Evolutionary conservation across 2,113 vertebrate genomes (phyloP).

Genomic region (Serranochromis macrocephalus): DNA sequence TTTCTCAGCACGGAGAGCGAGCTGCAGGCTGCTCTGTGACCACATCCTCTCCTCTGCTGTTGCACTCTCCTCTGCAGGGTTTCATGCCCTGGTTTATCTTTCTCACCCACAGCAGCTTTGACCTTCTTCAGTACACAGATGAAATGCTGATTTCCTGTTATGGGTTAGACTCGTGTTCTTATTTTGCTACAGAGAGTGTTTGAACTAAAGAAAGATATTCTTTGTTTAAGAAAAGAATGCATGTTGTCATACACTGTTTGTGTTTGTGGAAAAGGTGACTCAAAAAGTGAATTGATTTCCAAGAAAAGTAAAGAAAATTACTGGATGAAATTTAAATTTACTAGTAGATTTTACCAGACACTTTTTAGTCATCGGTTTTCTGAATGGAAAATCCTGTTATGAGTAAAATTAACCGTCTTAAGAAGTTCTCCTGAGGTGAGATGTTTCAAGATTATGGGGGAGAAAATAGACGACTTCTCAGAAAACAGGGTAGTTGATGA

Average conservation of each 20-base stretch:
- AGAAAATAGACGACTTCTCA: neutral
- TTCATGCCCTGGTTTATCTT: neutral
- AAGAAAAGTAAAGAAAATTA: neutral
- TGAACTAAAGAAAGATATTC: neutral
- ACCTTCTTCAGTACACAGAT: neutral
- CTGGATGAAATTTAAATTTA: neutral
- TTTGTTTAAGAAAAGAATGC: neutral
- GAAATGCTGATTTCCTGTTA: constrained; percentile 14
- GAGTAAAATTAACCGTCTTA: neutral
- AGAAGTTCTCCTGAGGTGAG: neutral
- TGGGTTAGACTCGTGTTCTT: neutral
- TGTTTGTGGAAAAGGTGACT: neutral
- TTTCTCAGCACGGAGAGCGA: neutral
- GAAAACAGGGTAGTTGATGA: neutral
- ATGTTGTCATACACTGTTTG: neutral
- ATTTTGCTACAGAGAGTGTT: neutral
- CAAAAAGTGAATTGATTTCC: neutral
- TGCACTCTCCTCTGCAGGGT: neutral
- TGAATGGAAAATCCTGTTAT: neutral
- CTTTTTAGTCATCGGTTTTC: neutral
- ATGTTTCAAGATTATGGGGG: neutral
- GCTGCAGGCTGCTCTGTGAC: constrained; percentile 27
- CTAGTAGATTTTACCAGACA: neutral
- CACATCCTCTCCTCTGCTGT: constrained; percentile 54
- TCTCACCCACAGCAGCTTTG: constrained; percentile 1